Conservation (phyloP, 2,888 invertebrate species). For the Leucania comma region DNA sequence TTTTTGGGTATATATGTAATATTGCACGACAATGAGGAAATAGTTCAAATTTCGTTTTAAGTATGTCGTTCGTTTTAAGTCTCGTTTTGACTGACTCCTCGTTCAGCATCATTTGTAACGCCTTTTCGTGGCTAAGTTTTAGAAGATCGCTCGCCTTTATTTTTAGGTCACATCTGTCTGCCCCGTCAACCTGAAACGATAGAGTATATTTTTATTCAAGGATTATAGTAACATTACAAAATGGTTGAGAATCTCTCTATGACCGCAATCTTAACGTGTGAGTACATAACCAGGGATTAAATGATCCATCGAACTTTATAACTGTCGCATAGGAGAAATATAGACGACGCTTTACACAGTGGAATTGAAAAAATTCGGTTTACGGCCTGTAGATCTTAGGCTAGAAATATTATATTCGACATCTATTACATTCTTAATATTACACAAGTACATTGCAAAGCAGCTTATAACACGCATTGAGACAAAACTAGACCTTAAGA, state of each 20-base stretch:
- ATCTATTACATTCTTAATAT: neutral
- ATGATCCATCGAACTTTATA: neutral
- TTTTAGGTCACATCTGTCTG: constrained; percentile 84
- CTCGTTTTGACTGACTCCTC: constrained; percentile 78
- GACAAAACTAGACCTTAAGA: neutral
- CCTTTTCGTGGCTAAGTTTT: constrained; percentile 77
- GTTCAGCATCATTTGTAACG: constrained; percentile 80
- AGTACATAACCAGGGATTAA: neutral
- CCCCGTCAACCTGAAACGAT: constrained; percentile 84
- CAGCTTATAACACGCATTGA: neutral
- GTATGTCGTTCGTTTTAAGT: constrained; percentile 74
- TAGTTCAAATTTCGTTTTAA: constrained; percentile 80
- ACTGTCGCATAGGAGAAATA: neutral
- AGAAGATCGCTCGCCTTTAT: constrained; percentile 78
- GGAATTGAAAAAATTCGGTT: neutral
- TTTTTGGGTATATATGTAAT: constrained; percentile 82
- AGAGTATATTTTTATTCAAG: neutral
- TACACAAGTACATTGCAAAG: neutral
- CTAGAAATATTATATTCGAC: neutral
- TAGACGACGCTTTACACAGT: neutral
- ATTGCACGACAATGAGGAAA: constrained; percentile 86
- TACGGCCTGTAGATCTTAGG: neutral
- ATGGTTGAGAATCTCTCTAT: neutral
- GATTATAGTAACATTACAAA: neutral
- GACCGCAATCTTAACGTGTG: neutral